A percentile compares a stretch with the other conserved stretches of the same genome.
Conservation (phyloP, 2,113 vertebrate genomes). For the Mirounga angustirostris region DNA sequence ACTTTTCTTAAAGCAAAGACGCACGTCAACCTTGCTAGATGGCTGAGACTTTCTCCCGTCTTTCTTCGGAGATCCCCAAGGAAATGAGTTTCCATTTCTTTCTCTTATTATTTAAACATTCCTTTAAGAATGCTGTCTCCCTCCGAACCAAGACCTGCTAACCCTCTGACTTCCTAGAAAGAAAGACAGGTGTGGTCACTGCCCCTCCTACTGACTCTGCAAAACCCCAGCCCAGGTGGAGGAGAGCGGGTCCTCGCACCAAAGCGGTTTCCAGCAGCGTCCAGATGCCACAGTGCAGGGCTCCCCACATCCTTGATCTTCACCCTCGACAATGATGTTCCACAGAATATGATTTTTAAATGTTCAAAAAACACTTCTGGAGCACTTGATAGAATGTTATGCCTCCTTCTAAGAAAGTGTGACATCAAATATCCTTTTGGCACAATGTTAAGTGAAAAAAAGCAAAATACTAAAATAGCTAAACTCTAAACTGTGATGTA, state of each 20-base stretch:
- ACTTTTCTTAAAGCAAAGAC: not conserved
- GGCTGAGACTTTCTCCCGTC: not conserved
- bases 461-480: not conserved
- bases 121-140: not conserved
- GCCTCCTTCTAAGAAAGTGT: not conserved
- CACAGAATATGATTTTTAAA: not conserved
- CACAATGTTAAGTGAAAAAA: not conserved
- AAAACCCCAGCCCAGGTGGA: not conserved
- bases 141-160: not conserved
- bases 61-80: not conserved
- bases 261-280: not conserved
- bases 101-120: not conserved
- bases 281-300: too few relatives aligned
- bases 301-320: not conserved
- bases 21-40: too few relatives aligned
- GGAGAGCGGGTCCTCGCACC: fast-evolving
- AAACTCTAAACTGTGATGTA: not conserved
- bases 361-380: not conserved
- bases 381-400: not conserved
- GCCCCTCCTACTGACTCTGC: not conserved
- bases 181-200: not conserved
- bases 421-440: not conserved
- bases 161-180: not conserved
- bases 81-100: slow-evolving; percentile 7
- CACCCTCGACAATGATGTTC: not conserved